Evolutionary conservation across 2,113 vertebrate genomes (phyloP).

Genomic region (Pelusios castaneus): DNA sequence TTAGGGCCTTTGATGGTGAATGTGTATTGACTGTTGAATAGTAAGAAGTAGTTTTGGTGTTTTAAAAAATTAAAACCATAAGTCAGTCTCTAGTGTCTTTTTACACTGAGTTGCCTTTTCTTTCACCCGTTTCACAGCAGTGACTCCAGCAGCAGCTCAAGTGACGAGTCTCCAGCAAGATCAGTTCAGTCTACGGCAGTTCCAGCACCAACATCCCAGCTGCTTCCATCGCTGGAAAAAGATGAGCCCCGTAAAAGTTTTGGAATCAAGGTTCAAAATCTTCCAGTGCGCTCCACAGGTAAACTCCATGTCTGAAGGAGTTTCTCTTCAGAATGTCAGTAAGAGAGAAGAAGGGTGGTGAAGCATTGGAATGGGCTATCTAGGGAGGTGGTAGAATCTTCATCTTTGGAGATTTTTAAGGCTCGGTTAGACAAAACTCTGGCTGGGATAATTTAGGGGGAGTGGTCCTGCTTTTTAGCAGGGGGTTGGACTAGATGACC

Average conservation of each 20-base stretch:
- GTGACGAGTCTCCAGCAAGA: constrained; percentile 94
- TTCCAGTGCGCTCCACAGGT: constrained; percentile 99
- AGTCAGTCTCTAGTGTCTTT: rapidly evolving
- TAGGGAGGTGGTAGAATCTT: no score
- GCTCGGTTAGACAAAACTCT: no score
- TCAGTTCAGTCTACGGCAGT: constrained; percentile 96
- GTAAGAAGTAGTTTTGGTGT: not conserved
- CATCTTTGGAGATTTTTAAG: no score
- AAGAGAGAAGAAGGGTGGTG: rapidly evolving
- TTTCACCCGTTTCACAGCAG: constrained; percentile 73
- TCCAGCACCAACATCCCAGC: constrained; percentile 90
- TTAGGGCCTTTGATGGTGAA: not conserved
- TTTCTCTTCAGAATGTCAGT: not conserved
- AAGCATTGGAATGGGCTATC: no score
- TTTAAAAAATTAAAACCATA: not conserved
- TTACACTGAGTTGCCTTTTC: rapidly evolving
- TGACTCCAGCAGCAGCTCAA: constrained; percentile 97
- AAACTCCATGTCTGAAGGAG: not conserved
- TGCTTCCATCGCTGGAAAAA: constrained; percentile 92
- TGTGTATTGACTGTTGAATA: not conserved
- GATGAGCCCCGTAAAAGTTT: constrained; percentile 99
- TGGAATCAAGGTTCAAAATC: constrained; percentile 99
- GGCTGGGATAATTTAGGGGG: no score
- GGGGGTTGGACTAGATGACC: no score
- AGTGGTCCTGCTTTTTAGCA: no score